phyloP scores from a whole-genome alignment of 2,888 invertebrate genomes.

The Ommatoiulus sabulosus region DNA sequence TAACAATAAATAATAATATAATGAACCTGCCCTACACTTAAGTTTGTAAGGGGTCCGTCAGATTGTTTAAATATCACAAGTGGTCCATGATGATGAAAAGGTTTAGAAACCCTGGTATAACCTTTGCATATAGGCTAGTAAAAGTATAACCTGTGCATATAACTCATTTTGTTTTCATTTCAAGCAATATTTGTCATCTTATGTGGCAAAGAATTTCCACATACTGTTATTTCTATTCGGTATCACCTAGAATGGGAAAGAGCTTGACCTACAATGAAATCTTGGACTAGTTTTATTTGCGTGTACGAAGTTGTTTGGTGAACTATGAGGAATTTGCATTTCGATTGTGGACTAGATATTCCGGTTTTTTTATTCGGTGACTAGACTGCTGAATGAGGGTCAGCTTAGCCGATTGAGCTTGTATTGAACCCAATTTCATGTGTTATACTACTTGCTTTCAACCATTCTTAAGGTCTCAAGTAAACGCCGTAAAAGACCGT shows the following conservation, averaged over 20 bases:
- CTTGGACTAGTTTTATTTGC: background rate
- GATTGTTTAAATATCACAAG: too few relatives aligned
- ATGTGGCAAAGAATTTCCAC: background rate
- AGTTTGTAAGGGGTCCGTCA: too few relatives aligned
- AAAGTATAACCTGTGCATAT: background rate
- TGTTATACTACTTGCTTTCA: background rate
- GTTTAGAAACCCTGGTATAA: too few relatives aligned
- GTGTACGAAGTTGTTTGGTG: background rate
- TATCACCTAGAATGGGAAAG: background rate
- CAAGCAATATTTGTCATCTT: background rate
- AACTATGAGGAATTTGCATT: constrained; percentile 7
- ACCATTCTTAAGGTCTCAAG: too few relatives aligned
- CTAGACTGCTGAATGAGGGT: background rate
- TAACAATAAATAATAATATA: too few relatives aligned
- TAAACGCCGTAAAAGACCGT: too few relatives aligned
- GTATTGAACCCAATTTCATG: background rate
- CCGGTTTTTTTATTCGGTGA: background rate
- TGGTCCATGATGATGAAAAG: too few relatives aligned
- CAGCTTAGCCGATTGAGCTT: background rate
- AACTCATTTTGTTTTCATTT: constrained; percentile 9
- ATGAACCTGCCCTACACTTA: too few relatives aligned
- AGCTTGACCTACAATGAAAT: background rate
- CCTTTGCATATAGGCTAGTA: too few relatives aligned
- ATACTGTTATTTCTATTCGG: background rate
- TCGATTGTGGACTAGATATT: background rate